Evolutionary conservation across 2,888 invertebrate species (phyloP).

Genomic region (Pachydiplax longipennis): DNA sequence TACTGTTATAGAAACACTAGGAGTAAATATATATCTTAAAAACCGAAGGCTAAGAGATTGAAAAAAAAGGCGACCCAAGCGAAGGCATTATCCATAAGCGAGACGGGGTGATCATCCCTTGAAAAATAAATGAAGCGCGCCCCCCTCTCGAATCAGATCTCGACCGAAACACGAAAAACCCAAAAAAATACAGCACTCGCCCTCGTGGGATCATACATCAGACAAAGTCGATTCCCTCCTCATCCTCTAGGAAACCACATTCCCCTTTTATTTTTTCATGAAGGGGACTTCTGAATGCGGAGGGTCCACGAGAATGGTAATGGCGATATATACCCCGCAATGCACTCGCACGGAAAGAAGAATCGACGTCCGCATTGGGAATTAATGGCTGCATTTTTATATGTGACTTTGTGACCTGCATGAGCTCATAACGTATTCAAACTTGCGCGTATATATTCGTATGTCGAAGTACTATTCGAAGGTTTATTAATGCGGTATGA

Average conservation of each 20-base stretch:
- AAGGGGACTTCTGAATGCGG: neutral
- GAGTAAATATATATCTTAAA: too few relatives aligned
- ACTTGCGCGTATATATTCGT: too few relatives aligned
- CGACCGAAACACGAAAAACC: neutral
- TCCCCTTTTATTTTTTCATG: neutral
- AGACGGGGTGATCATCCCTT: neutral
- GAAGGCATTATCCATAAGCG: neutral
- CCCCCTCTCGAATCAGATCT: neutral
- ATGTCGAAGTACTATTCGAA: too few relatives aligned
- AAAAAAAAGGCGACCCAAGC: too few relatives aligned
- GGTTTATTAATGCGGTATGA: too few relatives aligned
- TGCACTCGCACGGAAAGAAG: neutral
- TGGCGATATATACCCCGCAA: neutral
- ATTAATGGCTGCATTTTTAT: neutral
- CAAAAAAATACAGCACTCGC: neutral
- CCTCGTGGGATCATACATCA: neutral
- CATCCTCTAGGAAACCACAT: neutral
- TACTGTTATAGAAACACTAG: too few relatives aligned
- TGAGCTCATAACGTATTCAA: neutral
- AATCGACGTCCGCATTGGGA: neutral
- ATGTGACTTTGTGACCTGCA: neutral
- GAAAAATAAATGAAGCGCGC: neutral
- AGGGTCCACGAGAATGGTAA: neutral
- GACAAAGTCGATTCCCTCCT: neutral
- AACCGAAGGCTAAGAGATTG: too few relatives aligned